Evolutionary conservation across 2,113 vertebrate genomes (phyloP).

Genomic region (Phasianus colchicus): DNA sequence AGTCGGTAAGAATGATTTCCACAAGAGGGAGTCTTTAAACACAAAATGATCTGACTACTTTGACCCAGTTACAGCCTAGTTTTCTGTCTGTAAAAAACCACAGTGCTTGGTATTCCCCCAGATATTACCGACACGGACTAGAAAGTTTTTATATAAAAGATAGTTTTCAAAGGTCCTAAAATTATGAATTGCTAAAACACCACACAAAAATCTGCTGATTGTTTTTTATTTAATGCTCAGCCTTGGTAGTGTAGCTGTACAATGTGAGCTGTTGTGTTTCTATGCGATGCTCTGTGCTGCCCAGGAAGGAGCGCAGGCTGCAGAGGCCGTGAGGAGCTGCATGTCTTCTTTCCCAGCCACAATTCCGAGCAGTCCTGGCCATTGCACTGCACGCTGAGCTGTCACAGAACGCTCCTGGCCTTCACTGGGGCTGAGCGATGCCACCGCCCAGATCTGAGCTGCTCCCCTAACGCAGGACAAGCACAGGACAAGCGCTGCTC

Average conservation of each 20-base stretch:
- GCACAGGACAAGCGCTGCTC: background rate
- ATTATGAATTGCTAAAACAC: background rate
- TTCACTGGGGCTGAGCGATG: background rate
- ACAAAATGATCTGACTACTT: background rate
- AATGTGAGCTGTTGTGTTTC: background rate
- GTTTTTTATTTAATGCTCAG: rapidly evolving
- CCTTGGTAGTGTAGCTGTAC: background rate
- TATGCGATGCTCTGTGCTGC: background rate
- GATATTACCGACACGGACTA: background rate
- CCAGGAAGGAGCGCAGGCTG: background rate
- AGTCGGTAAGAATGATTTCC: slow-evolving; percentile 38
- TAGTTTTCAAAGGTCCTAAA: background rate
- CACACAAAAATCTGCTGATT: rapidly evolving
- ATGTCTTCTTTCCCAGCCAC: background rate
- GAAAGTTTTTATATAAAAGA: background rate
- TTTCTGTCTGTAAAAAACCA: background rate
- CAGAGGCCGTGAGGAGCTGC: rapidly evolving
- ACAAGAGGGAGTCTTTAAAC: slow-evolving; percentile 55
- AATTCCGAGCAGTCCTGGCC: background rate
- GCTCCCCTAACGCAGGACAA: background rate
- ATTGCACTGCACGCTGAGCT: background rate
- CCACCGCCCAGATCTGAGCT: background rate
- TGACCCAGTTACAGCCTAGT: slow-evolving; percentile 8
- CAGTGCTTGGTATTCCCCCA: background rate
- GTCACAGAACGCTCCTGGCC: background rate